Percentiles rank a stretch among this genome's conserved stretches.
phyloP scores from a whole-genome alignment of 1,140 invertebrate genomes.

The Euura saliciscinereae region DNA sequence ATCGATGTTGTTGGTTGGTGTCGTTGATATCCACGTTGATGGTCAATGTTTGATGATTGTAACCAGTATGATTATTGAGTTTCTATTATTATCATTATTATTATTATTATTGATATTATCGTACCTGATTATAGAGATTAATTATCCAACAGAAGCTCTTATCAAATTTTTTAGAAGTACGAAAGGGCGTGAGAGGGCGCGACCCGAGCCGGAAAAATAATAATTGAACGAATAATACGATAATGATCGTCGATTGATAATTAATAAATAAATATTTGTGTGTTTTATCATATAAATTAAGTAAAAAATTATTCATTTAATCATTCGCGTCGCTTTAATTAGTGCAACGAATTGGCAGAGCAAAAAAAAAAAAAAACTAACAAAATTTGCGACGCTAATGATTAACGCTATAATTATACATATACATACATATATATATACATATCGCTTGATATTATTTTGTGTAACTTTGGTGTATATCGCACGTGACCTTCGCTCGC shows the following conservation, averaged over 20 bases:
- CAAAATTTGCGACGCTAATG: conserved; percentile 38
- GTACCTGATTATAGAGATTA: no score
- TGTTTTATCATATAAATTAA: conserved; percentile 21
- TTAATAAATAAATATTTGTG: conserved; percentile 20
- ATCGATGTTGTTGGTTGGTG: no score
- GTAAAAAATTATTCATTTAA: conserved; percentile 25
- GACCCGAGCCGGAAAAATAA: conserved; percentile 10
- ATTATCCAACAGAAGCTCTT: no score
- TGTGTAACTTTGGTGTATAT: conserved; percentile 37
- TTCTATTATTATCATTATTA: no score
- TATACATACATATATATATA: conserved; percentile 14
- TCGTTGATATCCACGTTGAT: no score
- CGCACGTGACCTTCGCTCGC: background rate
- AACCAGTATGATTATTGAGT: no score
- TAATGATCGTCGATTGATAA: background rate
- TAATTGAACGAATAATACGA: conserved; percentile 35
- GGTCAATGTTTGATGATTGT: no score
- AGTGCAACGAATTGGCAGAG: conserved; percentile 23
- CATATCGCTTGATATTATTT: conserved; percentile 25
- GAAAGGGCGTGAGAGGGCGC: conserved; percentile 31
- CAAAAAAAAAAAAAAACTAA: background rate
- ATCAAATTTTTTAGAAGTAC: conserved; percentile 34
- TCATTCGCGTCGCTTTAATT: conserved; percentile 20
- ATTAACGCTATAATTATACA: conserved; percentile 39
- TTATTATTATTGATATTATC: no score